Base-by-base conservation (phyloP, 2,888 invertebrate genomes). In the Xanthostigma xanthostigma region DNA sequence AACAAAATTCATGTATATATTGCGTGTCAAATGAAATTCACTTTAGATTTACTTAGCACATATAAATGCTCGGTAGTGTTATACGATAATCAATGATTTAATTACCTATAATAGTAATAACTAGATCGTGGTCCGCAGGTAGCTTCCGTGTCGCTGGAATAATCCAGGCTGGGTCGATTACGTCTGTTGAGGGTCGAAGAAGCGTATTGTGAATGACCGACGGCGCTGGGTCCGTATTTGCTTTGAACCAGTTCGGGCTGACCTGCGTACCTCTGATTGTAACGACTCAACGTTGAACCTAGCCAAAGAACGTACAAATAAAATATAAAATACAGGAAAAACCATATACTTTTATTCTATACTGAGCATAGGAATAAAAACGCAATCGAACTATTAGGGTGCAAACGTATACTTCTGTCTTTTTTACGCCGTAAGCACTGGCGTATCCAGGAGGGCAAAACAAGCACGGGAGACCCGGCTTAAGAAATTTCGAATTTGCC, bases 111-210 rank as follows among this genome's bases (percentile, higher is more conserved):
- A 65, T 88, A 87, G 62, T 88, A 81, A 60, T 83, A 82, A 54
- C 77, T 85, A 46, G 85, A 83, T 55, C 83, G 73, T 11, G 84
- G 79, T 8, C 86, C 85, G 52, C 84, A 84, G 0, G 87, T 87
- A n/a, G 89, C 88, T 71, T 96, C 95, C 1, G 95, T 94, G 63
- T 95, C 95, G 45, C 94, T 94, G 27, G 93, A 93, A 66, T 92
- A 92, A 68, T 92, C 91, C 63, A 94, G 70, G 55, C 84, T 85
- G 36, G 75, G 73, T 57, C 88, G 74, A 58, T 86, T 83, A 54
- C 90, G 77, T 59, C 88, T 75, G 2, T 79, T 75, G 52, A 86
- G 70, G 6, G 85, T 78, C 17, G 69, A 66, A 11, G 47, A 48
- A 11, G 53, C 72, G 56, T 73, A 76, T 64, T 71, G 63, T 66